These are phyloP conservation scores for Mustela nigripes DNA, from an alignment of 2,113 vertebrate genomes.

Conservation along the genomic window DNA sequence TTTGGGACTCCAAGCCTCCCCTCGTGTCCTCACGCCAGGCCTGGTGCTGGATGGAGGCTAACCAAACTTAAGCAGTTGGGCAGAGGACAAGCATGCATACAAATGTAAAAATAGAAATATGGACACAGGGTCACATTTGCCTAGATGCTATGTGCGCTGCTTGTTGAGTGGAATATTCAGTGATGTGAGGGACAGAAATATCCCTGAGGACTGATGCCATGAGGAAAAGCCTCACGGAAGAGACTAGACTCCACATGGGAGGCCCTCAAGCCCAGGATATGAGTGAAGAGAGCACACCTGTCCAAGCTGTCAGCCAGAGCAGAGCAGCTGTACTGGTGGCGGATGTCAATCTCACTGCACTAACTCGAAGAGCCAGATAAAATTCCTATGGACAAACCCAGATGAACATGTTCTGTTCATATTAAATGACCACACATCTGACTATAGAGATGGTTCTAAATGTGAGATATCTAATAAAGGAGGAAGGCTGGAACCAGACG, in stretches of 20 bases:
- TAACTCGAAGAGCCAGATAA: slow-evolving; percentile 20
- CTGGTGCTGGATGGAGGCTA: neutral
- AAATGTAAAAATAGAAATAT: neutral
- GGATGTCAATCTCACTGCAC: neutral
- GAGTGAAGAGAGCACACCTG: neutral
- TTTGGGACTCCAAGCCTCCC: neutral
- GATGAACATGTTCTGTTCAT: neutral
- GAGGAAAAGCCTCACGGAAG: neutral
- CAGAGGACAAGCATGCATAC: neutral
- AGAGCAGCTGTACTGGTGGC: neutral
- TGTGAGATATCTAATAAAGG: neutral
- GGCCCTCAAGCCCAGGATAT: neutral
- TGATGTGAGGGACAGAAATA: neutral
- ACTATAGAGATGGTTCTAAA: neutral
- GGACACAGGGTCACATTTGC: neutral
- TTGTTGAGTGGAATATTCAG: neutral
- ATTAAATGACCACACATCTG: neutral
- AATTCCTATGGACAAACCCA: neutral
- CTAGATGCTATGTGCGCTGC: neutral
- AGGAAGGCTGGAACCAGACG: neutral
- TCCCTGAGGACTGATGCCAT: neutral
- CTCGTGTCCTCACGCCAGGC: neutral
- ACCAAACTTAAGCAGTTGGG: neutral
- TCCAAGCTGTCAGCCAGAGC: neutral
- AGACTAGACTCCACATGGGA: neutral